Base-by-base conservation (phyloP, 2,113 vertebrate species). In the Stomatorhinus ivindoensis region DNA sequence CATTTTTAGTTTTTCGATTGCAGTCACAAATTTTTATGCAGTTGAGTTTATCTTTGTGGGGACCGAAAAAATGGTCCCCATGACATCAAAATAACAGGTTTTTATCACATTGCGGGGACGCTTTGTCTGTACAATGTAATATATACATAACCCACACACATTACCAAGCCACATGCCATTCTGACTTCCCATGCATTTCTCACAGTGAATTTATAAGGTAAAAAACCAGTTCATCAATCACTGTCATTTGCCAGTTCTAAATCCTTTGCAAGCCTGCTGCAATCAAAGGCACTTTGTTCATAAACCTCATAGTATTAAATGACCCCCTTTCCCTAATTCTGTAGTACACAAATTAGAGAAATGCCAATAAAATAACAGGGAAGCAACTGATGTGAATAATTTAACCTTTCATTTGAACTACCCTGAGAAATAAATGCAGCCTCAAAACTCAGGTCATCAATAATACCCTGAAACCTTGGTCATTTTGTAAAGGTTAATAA, bases 401-500 rank as follows among this genome's bases (percentile, higher is more conserved):
- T 94, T 95, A 94, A 95, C 94, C 94, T 95, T 95, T 96, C 91
- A 90, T 94, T 92, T 92, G 65, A 92, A 93, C 93, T 93, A 93
- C 91, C 92, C 84, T 82, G 93, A 94, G 94, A 93, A 95, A 95
- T 95, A 90, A 93, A 90, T 92, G 90, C 91, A 93, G 94, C 93
- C 94, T 92, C 91, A 94, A 94, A 94, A 94, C 92, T 93, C 86
- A 42, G 91, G 93, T 93, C 93, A 94, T 96, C 94, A 94, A 95
- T 95, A 95, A 91, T 88, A 89, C 82, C 85, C 91, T 84, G 83
- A 91, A 90, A 92, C 92, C 91, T 87, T 84, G 92, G 91, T 92
- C 91, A 92, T 93, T 94, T 93, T 91, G 89, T 88, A 95, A 95
- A 95, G 94, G 94, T 95, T 95, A 95, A 94, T 95, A 93, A 94